Evolutionary conservation across 2,888 invertebrate genomes (phyloP).

Genomic region (Protophormia terraenovae): DNA sequence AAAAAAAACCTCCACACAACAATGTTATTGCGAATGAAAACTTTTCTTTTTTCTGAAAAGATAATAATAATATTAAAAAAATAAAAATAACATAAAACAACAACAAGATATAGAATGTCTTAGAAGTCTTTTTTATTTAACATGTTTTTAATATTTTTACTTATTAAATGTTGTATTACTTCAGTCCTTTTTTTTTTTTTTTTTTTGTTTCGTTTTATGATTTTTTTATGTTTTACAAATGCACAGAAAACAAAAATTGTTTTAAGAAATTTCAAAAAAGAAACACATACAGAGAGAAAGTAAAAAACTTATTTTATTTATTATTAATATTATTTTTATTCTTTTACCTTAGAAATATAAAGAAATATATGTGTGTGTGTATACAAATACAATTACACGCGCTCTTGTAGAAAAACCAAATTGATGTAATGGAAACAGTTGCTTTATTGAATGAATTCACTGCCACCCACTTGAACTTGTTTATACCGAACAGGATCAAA

Average conservation of each 20-base stretch:
- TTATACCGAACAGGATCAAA: too few species aligned
- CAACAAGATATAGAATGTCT: conserved; percentile 32
- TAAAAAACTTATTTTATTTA: conserved; percentile 62
- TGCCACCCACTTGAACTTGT: too few species aligned
- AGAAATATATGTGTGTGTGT: neutral
- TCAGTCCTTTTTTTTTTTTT: neutral
- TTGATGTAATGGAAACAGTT: neutral
- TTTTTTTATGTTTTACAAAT: conserved; percentile 50
- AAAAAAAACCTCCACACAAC: neutral
- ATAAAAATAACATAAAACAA: conserved; percentile 22
- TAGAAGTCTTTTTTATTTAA: conserved; percentile 13
- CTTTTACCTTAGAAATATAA: conserved; percentile 16
- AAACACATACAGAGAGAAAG: conserved; percentile 19
- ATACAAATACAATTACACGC: neutral
- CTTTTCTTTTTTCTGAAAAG: neutral
- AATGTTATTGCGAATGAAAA: neutral
- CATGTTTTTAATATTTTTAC: neutral
- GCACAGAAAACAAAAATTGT: conserved; percentile 44
- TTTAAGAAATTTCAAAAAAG: conserved; percentile 14
- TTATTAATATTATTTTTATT: conserved; percentile 59
- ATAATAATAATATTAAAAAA: neutral
- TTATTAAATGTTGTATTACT: conserved; percentile 36
- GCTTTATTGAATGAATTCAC: neutral
- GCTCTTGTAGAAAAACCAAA: neutral
- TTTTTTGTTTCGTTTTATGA: conserved; percentile 16